Conservation (phyloP, 2,113 vertebrate genomes). For the Sander vitreus region DNA sequence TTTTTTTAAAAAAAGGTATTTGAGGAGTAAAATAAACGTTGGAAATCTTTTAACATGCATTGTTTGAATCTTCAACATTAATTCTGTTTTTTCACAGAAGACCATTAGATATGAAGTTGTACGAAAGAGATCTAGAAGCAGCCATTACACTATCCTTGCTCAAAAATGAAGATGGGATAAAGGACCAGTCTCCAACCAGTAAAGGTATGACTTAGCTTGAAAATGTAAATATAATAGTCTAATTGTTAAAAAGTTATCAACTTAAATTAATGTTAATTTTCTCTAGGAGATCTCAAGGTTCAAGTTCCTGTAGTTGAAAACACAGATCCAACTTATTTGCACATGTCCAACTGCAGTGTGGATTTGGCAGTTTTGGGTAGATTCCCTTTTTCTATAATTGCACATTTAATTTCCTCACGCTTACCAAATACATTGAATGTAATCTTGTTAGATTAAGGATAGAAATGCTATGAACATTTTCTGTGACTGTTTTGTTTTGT, state of each 20-base stretch:
- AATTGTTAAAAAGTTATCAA: neutral
- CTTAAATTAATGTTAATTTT: neutral
- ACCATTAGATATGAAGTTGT: slow-evolving; percentile 87
- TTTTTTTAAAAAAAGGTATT: neutral
- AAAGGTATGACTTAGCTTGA: slow-evolving; percentile 49
- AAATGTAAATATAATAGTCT: neutral
- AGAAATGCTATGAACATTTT: neutral
- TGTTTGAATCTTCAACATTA: neutral
- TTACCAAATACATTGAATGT: neutral
- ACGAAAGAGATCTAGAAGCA: slow-evolving; percentile 89
- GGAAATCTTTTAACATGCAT: neutral
- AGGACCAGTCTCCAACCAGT: slow-evolving; percentile 2
- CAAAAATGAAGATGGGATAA: slow-evolving; percentile 29
- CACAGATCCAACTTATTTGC: slow-evolving; percentile 37
- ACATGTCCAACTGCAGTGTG: slow-evolving; percentile 88
- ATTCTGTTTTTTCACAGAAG: slow-evolving; percentile 77
- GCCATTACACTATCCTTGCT: slow-evolving; percentile 89
- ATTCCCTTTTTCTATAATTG: neutral
- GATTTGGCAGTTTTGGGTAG: slow-evolving; percentile 84
- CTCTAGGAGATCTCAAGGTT: slow-evolving; percentile 53
- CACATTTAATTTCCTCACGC: neutral
- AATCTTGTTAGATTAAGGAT: neutral
- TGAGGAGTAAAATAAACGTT: neutral
- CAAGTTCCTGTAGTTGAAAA: slow-evolving; percentile 60
- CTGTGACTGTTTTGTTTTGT: neutral